These are phyloP conservation scores for Nylanderia fulva DNA, from an alignment of 1,140 invertebrate genomes.

Conservation along the genomic window DNA sequence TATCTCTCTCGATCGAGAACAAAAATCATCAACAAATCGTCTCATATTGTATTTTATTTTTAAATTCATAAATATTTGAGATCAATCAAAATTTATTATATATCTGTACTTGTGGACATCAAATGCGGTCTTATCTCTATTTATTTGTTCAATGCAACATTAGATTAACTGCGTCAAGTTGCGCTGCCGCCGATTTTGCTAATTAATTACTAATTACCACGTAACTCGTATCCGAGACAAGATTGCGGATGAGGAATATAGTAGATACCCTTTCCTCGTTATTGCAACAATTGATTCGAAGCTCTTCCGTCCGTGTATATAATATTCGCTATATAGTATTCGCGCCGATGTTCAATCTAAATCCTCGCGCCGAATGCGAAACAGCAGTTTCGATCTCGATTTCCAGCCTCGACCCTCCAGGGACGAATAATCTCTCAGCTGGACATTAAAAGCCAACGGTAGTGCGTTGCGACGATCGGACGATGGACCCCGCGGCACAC, in stretches of 20 bases:
- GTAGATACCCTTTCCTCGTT: not conserved
- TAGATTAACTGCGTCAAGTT: not conserved
- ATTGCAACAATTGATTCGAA: slow-evolving; percentile 35
- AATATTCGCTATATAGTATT: slow-evolving; percentile 37
- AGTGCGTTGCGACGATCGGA: slow-evolving; percentile 70
- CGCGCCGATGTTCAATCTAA: not conserved
- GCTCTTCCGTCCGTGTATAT: not conserved
- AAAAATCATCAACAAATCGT: too few relatives aligned
- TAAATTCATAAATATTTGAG: not conserved
- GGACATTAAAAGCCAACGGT: slow-evolving; percentile 71
- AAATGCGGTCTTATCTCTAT: not conserved
- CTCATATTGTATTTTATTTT: not conserved
- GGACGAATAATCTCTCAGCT: slow-evolving; percentile 74
- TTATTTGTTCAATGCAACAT: not conserved
- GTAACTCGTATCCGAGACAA: not conserved
- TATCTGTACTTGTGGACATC: not conserved
- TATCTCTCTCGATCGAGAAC: not conserved
- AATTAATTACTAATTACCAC: slow-evolving; percentile 14
- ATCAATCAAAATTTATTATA: not conserved
- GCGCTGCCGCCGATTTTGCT: not conserved
- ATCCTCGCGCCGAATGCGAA: not conserved
- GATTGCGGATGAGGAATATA: not conserved
- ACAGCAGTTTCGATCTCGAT: slow-evolving; percentile 39
- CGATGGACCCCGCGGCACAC: slow-evolving; percentile 68
- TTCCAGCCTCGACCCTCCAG: slow-evolving; percentile 66